phyloP scores from a whole-genome alignment of 2,888 invertebrate species.

The Tenthredo distinguenda region DNA sequence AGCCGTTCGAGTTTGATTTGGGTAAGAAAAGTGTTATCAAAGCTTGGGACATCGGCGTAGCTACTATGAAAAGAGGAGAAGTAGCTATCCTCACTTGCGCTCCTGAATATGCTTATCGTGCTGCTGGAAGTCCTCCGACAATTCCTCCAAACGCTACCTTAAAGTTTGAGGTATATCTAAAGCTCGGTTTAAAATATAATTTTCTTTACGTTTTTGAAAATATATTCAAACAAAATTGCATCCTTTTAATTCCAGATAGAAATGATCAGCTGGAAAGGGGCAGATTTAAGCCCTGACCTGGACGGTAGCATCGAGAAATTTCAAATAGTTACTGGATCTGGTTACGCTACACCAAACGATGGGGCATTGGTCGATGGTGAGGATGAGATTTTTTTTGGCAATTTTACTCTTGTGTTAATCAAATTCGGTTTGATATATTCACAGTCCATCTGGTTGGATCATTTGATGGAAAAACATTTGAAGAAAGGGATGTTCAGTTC shows the following conservation, averaged over 20 bases:
- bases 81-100: slow-evolving; percentile 90
- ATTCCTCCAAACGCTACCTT: slow-evolving; percentile 94
- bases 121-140: slow-evolving; percentile 89
- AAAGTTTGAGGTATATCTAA: slow-evolving; percentile 87
- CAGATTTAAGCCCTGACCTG: slow-evolving; percentile 92
- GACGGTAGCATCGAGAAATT: slow-evolving; percentile 91
- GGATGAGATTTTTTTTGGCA: slow-evolving; percentile 47
- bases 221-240: slow-evolving; percentile 16
- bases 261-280: slow-evolving; percentile 91
- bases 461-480: slow-evolving; percentile 85
- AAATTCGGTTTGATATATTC: slow-evolving; percentile 55
- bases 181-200: slow-evolving; percentile 29
- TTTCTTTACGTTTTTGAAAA: background rate
- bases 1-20: slow-evolving; percentile 92
- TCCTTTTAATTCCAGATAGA: slow-evolving; percentile 83
- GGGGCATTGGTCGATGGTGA: slow-evolving; percentile 91
- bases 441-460: slow-evolving; percentile 87
- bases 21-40: slow-evolving; percentile 93
- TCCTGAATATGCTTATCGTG: slow-evolving; percentile 95
- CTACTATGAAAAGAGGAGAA: slow-evolving; percentile 96
- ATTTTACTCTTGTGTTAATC: slow-evolving; percentile 64
- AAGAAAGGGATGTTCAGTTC: slow-evolving; percentile 91
- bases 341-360: slow-evolving; percentile 88
- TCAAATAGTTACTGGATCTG: slow-evolving; percentile 86
- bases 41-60: slow-evolving; percentile 97